These are phyloP conservation scores for Stegastes partitus DNA, from an alignment of 2,113 vertebrate species.

Conservation along the genomic window DNA sequence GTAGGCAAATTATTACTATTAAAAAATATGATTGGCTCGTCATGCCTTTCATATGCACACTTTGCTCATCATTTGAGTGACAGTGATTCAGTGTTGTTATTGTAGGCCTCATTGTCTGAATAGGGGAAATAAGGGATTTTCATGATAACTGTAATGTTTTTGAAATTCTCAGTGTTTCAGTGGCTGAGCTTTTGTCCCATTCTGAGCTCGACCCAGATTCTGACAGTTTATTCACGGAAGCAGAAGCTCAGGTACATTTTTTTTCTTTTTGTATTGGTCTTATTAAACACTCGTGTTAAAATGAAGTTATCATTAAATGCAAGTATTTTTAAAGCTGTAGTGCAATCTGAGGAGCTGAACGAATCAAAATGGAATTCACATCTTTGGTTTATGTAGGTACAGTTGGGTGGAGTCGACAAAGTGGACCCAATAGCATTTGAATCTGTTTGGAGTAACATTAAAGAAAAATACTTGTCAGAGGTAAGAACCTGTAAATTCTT, in stretches of 20 bases:
- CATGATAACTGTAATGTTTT: conserved; percentile 1
- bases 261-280: neutral
- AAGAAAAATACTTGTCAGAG: conserved; percentile 89
- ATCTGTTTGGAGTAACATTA: conserved; percentile 86
- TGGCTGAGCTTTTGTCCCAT: conserved; percentile 87
- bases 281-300: neutral
- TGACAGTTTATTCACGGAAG: conserved; percentile 86
- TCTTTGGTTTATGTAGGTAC: conserved; percentile 72
- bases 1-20: neutral
- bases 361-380: neutral
- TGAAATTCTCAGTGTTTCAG: conserved; percentile 82
- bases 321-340: neutral
- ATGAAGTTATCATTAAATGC: neutral
- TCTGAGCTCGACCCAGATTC: conserved; percentile 89
- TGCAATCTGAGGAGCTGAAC: neutral
- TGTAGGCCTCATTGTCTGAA: too few species aligned
- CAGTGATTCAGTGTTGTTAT: neutral
- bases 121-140: too few species aligned
- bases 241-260: conserved; percentile 86
- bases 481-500: conserved; percentile 66
- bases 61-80: neutral
- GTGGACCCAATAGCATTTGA: conserved; percentile 83
- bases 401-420: conserved; percentile 83
- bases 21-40: neutral
- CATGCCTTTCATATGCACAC: neutral